Evolutionary conservation across 2,113 vertebrate species (phyloP).

Genomic region (human (Homo sapiens)): GRCh38 chr14:91796501-91797000

Average conservation of each 20-base stretch:
- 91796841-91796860: background rate
- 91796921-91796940: background rate
- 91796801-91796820: background rate
- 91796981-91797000: constrained; percentile 13
- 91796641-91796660: background rate
- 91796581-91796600: background rate
- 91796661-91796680: background rate
- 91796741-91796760: background rate
- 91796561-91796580: background rate
- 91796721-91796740: background rate
- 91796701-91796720: too few relatives aligned
- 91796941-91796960: constrained; percentile 27
- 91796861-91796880: background rate
- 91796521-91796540: background rate
- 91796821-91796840: background rate
- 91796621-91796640: background rate
- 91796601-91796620: background rate
- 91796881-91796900: background rate
- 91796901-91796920: background rate
- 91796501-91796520: background rate
- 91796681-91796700: background rate
- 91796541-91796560: background rate
- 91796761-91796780: background rate
- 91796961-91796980: background rate
- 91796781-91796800: background rate